phyloP scores from a whole-genome alignment of 1,140 invertebrate species.

The Scylla paramamosain region DNA sequence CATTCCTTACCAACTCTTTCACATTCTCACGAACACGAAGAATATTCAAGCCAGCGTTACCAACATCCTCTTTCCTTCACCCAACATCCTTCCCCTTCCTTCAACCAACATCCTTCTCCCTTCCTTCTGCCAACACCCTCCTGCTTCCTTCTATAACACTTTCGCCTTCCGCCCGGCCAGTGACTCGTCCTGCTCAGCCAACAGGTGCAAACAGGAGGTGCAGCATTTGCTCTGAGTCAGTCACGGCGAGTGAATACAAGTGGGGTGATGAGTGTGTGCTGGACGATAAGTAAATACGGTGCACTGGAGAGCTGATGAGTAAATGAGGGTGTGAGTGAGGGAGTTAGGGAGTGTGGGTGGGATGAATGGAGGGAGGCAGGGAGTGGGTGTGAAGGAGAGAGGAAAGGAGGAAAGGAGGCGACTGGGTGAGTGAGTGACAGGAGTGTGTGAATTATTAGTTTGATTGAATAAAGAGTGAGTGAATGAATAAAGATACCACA shows the following conservation, averaged over 20 bases:
- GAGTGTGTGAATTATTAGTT: slow-evolving; percentile 23
- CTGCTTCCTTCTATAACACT: background rate
- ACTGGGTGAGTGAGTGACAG: background rate
- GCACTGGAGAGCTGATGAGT: background rate
- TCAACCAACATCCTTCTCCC: too few relatives aligned
- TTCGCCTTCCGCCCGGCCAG: background rate
- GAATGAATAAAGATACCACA: background rate
- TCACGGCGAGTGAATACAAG: background rate
- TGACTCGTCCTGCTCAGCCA: background rate
- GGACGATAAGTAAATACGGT: too few relatives aligned
- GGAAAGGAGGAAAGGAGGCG: background rate
- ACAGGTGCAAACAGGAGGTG: background rate
- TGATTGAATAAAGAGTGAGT: background rate
- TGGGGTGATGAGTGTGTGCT: too few relatives aligned
- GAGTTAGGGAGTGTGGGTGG: background rate
- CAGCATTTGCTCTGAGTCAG: background rate
- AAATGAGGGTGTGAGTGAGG: background rate
- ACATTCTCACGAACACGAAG: too few relatives aligned
- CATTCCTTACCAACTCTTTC: too few relatives aligned
- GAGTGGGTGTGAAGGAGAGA: background rate
- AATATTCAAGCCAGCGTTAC: too few relatives aligned
- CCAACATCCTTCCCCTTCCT: too few relatives aligned
- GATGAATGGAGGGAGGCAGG: background rate
- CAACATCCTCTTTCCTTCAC: too few relatives aligned
- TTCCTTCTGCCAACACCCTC: too few relatives aligned